Conservation (phyloP, 2,113 vertebrate genomes). For the Gila orcuttii region DNA sequence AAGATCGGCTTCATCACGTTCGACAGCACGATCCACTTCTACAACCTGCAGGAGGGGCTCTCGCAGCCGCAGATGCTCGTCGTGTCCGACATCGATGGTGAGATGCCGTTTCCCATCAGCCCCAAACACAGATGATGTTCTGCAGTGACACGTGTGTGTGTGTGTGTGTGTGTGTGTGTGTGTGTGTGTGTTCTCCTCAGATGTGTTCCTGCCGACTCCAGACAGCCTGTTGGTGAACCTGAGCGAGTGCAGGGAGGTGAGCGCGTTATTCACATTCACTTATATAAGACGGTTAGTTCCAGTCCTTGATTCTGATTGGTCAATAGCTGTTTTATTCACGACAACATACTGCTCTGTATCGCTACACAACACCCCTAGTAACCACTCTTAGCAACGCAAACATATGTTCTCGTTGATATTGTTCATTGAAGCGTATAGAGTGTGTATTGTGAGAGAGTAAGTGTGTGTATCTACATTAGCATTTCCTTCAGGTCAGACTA, state of each 20-base stretch:
- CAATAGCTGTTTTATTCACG: too few relatives aligned
- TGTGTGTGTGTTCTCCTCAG: conserved; percentile 73
- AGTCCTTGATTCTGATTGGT: too few relatives aligned
- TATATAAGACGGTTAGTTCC: too few relatives aligned
- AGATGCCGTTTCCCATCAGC: conserved; percentile 20
- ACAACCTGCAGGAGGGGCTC: conserved; percentile 96
- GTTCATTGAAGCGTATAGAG: too few relatives aligned
- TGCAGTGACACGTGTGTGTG: not conserved
- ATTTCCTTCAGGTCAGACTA: too few relatives aligned
- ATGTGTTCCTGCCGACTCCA: conserved; percentile 97
- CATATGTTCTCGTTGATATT: too few relatives aligned
- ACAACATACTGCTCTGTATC: too few relatives aligned
- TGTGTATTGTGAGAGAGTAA: too few relatives aligned
- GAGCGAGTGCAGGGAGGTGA: conserved; percentile 98
- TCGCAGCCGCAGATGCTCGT: conserved; percentile 98
- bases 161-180: not conserved
- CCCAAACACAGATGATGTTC: not conserved
- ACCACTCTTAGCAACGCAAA: too few relatives aligned
- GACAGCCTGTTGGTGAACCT: conserved; percentile 96
- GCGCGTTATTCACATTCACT: conserved; percentile 24
- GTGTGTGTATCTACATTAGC: too few relatives aligned
- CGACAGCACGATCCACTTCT: conserved; percentile 98
- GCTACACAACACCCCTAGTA: too few relatives aligned
- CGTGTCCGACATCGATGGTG: conserved; percentile 97
- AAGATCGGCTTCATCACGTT: conserved; percentile 98